A percentile compares a stretch with the other conserved stretches of the same genome.
These are phyloP conservation scores for Pogonus chalceus DNA, from an alignment of 1,140 invertebrate genomes.

Conservation along the genomic window DNA sequence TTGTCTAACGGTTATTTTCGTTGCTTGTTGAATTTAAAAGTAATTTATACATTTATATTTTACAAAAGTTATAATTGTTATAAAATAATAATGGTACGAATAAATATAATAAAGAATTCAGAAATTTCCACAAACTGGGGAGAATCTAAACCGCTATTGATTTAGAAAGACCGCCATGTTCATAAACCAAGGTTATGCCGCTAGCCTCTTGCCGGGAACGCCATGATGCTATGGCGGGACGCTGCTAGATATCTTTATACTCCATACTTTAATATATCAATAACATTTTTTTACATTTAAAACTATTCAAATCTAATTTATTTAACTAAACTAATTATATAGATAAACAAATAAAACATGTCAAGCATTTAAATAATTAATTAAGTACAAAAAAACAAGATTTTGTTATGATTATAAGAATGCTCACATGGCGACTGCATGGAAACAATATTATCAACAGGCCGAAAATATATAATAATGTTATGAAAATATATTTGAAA, in stretches of 20 bases:
- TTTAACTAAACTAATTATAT: background rate
- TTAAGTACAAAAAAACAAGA: background rate
- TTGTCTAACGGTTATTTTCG: too few species aligned
- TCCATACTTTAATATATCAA: conserved; percentile 14
- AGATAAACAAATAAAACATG: background rate
- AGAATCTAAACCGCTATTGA: conserved; percentile 6
- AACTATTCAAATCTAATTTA: background rate
- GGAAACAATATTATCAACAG: background rate
- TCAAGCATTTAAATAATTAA: background rate
- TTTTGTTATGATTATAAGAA: background rate
- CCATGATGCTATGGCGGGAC: conserved; percentile 31
- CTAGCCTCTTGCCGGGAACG: conserved; percentile 20
- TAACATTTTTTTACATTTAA: background rate
- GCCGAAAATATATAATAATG: background rate
- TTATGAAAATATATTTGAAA: background rate
- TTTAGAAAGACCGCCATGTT: conserved; percentile 12
- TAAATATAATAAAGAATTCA: too few species aligned
- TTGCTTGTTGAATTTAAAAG: too few species aligned
- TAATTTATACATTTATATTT: too few species aligned
- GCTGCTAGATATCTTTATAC: conserved; percentile 11
- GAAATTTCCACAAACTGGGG: too few species aligned
- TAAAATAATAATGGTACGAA: background rate
- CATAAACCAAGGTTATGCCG: conserved; percentile 4
- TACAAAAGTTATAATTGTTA: background rate
- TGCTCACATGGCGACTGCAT: background rate